phyloP scores from a whole-genome alignment of 2,797 vertebrate genomes.

The Erethizon dorsatum region DNA sequence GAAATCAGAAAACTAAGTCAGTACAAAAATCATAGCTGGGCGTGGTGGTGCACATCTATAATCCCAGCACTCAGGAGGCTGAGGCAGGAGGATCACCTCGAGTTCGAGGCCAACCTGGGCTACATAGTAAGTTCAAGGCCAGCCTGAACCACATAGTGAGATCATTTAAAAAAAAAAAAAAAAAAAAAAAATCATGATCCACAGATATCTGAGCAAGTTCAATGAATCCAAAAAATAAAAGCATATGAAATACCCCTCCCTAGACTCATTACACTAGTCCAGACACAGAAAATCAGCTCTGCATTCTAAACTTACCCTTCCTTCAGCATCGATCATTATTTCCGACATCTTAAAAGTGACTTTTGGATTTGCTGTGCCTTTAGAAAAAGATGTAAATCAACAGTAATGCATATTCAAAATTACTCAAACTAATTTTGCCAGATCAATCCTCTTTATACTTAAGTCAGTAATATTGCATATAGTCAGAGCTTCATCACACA shows the following conservation, averaged over 20 bases:
- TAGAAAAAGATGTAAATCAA: slow-evolving; percentile 80
- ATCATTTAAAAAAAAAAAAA: no score
- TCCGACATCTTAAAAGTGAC: slow-evolving; percentile 93
- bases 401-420: slow-evolving; percentile 45
- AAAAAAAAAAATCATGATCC: background rate
- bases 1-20: slow-evolving; percentile 63
- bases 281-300: slow-evolving; percentile 24
- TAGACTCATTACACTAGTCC: background rate
- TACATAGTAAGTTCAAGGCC: no score
- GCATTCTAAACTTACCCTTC: slow-evolving; percentile 89
- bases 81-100: background rate
- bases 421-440: slow-evolving; percentile 59
- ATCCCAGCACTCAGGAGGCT: background rate
- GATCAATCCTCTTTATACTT: slow-evolving; percentile 28
- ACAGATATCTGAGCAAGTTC: slow-evolving; percentile 36
- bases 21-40: slow-evolving; percentile 33
- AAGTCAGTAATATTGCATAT: background rate
- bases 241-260: background rate
- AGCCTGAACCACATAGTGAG: no score
- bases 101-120: no score
- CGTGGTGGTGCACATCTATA: background rate
- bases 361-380: slow-evolving; percentile 93
- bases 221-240: slow-evolving; percentile 20
- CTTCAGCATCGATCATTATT: slow-evolving; percentile 90
- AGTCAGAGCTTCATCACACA: background rate